Base-by-base conservation (phyloP, 2,113 vertebrate species). In the Lucifuga dentata region DNA sequence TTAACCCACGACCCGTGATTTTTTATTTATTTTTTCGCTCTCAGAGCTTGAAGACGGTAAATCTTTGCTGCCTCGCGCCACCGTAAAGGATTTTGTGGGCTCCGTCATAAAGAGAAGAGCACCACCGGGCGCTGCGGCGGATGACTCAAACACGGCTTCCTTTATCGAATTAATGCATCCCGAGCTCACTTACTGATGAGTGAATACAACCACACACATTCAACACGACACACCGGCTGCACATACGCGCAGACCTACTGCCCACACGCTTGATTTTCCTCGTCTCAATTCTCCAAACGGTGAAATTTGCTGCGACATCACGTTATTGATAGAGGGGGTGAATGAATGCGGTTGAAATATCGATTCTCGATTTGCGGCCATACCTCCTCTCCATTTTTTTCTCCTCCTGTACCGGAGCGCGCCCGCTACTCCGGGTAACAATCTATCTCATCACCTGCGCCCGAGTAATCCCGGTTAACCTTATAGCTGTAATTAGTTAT, bases 311-410 rank as follows among this genome's bases (percentile, higher is more conserved):
- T 26, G 56, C 57, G 52, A 68, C 77, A 84, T 77, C 66, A 24
- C 69, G 41, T 83, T 89, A 89, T 88, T 79, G 82, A 89, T 87
- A 77, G 72, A 86, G 66, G 45, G 61, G 69, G 73, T 84, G 82
- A 90, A 90, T 83, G 82, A 88, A 87, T 89, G 86, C 89, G 85
- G 89, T 88, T 88, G 76, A 90, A 83, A 76, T 86, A 90, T 90
- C 86, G 89, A 90, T 90, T 90, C 23, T 87, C 82, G 78, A 89
- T 90, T 86, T 83, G 84, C 76, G 39, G 82, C 82, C 86, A 76
- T 85, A 78, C 66, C 78, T 80, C 77, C 59, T 76, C 80, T 78
- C 70, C 82, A 40, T 76, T 72, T 82, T 74, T 66, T 62, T 33
- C 5, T 23, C 19, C 57, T 70, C 58, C 46, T 33, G 4, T 57